A percentile compares a stretch with the other conserved stretches of the same genome.
Conservation (phyloP, 1,140 invertebrate genomes). For the Pantala flavescens region DNA sequence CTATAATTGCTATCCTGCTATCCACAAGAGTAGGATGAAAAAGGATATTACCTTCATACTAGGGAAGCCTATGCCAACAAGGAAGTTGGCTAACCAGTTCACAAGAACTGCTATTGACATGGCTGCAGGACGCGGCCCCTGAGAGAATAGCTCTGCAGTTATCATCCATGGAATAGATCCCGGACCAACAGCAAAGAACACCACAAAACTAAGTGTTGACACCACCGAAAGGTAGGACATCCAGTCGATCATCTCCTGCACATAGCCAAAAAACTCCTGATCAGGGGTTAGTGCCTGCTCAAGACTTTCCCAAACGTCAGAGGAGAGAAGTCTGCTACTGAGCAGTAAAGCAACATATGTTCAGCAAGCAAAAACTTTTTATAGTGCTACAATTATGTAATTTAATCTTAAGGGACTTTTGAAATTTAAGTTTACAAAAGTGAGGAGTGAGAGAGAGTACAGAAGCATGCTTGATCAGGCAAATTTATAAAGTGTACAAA, state of each 20-base stretch:
- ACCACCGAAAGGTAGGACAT: slow-evolving; percentile 93
- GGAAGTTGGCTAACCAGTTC: slow-evolving; percentile 97
- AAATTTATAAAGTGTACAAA: background rate
- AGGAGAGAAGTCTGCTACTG: slow-evolving; percentile 29
- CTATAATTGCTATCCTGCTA: too few relatives aligned
- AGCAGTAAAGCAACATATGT: background rate
- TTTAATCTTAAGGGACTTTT: too few relatives aligned
- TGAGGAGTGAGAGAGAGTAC: too few relatives aligned
- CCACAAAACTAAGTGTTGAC: slow-evolving; percentile 85
- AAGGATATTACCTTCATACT: slow-evolving; percentile 64
- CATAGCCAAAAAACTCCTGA: slow-evolving; percentile 86
- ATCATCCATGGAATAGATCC: slow-evolving; percentile 99
- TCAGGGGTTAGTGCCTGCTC: slow-evolving; percentile 41
- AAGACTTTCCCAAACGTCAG: slow-evolving; percentile 46
- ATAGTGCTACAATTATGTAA: background rate
- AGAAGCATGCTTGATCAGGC: too few relatives aligned
- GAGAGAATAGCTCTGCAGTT: slow-evolving; percentile 94
- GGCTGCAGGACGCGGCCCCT: slow-evolving; percentile 89
- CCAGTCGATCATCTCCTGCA: slow-evolving; percentile 96
- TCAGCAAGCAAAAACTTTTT: background rate
- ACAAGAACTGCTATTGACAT: slow-evolving; percentile 96
- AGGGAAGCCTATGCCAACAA: slow-evolving; percentile 91
- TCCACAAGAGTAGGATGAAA: too few relatives aligned
- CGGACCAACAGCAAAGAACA: slow-evolving; percentile 93
- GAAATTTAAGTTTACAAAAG: too few relatives aligned